Percentiles rank a stretch among this genome's conserved stretches.
Conservation (phyloP, 2,113 vertebrate species). For the Formicarius rufipectus region DNA sequence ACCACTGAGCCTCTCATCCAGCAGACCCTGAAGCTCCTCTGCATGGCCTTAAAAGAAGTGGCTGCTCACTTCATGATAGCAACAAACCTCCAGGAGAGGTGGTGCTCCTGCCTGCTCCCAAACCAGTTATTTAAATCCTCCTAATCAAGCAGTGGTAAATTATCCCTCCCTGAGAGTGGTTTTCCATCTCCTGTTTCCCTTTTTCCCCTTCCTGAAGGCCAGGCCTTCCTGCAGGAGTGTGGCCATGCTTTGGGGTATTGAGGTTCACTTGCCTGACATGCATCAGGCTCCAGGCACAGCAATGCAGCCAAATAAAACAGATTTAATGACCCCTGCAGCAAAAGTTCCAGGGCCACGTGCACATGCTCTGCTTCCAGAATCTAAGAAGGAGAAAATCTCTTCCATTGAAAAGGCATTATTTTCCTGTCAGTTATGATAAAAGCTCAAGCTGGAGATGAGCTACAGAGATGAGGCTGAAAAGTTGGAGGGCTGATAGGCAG, state of each 20-base stretch:
- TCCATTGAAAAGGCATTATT: background rate
- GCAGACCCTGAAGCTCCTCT: background rate
- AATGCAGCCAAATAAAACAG: background rate
- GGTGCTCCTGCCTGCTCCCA: background rate
- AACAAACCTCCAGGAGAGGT: too few species aligned
- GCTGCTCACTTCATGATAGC: background rate
- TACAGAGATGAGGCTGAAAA: background rate
- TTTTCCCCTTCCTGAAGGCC: background rate
- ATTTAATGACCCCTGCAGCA: background rate
- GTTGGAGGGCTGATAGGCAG: background rate
- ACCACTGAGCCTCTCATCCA: background rate
- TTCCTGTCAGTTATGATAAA: background rate
- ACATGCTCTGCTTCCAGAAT: background rate
- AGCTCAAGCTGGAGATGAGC: background rate
- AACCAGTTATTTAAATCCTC: background rate
- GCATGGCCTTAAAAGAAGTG: accelerated
- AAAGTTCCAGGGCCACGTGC: background rate
- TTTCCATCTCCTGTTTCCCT: background rate
- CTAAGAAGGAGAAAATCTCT: background rate
- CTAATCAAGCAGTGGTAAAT: background rate
- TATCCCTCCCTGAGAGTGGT: background rate
- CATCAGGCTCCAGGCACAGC: background rate
- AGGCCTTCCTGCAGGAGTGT: background rate
- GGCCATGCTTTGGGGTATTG: background rate
- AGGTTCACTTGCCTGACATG: background rate